Evolutionary conservation across 2,113 vertebrate genomes (phyloP).

Genomic region (Bubo bubo): DNA sequence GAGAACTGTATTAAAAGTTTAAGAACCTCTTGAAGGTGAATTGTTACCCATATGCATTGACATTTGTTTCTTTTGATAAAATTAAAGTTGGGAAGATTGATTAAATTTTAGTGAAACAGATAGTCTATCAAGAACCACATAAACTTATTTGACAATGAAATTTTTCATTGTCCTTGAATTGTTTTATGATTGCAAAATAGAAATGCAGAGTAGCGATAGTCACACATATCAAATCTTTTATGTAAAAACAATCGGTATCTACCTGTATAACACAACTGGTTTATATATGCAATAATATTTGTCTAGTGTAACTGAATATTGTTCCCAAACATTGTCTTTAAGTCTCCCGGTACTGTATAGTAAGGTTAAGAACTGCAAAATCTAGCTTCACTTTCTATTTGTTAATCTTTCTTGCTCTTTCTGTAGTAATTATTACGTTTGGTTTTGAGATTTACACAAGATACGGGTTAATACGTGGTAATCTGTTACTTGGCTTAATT

Average conservation of each 20-base stretch:
- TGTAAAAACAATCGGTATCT: neutral
- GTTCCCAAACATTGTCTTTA: neutral
- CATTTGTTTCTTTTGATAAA: neutral
- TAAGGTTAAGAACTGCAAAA: neutral
- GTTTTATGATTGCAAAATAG: neutral
- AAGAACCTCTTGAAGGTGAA: neutral
- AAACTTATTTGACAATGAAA: neutral
- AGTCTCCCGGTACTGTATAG: neutral
- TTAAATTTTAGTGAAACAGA: neutral
- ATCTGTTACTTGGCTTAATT: neutral
- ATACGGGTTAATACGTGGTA: neutral
- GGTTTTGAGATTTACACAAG: neutral
- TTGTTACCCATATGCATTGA: neutral
- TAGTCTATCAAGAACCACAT: neutral
- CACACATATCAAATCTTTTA: neutral
- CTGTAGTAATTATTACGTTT: neutral
- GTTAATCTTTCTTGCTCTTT: neutral
- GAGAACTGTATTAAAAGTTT: neutral
- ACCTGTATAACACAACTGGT: neutral
- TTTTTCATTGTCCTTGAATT: slow-evolving; percentile 5
- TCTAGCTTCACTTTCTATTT: neutral
- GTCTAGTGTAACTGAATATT: neutral
- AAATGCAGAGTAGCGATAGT: neutral
- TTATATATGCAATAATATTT: neutral
- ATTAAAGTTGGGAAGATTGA: neutral